Evolutionary conservation across 2,113 vertebrate genomes (phyloP).

Genomic region (Dolichallabes microphthalmus): DNA sequence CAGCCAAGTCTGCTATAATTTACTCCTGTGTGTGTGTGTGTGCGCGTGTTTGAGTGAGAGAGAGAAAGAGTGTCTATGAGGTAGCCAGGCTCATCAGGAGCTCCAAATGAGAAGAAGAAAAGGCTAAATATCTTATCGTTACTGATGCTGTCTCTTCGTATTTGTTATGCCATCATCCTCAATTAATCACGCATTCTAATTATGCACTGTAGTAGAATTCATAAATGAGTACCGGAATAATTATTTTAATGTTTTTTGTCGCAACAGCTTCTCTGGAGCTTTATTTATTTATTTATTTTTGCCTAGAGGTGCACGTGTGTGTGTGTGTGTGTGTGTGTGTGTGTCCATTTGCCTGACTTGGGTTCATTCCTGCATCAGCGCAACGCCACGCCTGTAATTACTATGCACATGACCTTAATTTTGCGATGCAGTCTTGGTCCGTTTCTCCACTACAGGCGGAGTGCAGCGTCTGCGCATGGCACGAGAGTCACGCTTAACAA

Average conservation of each 20-base stretch:
- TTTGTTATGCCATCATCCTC: slow-evolving; percentile 68
- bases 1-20: slow-evolving; percentile 49
- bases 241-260: slow-evolving; percentile 72
- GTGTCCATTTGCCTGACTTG: slow-evolving; percentile 69
- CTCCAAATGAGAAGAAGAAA: slow-evolving; percentile 51
- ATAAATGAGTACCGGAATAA: slow-evolving; percentile 69
- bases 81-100: slow-evolving; percentile 51
- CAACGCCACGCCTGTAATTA: slow-evolving; percentile 73
- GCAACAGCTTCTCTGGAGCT: slow-evolving; percentile 52
- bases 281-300: slow-evolving; percentile 30
- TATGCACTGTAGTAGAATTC: slow-evolving; percentile 66
- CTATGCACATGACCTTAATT: slow-evolving; percentile 66
- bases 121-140: slow-evolving; percentile 59
- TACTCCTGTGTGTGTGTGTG: slow-evolving; percentile 47
- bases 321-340: slow-evolving; percentile 55
- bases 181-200: slow-evolving; percentile 75
- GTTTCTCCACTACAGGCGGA: slow-evolving; percentile 22
- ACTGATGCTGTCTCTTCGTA: slow-evolving; percentile 64
- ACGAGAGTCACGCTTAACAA: background rate
- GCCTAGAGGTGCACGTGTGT: slow-evolving; percentile 68
- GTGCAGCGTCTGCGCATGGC: background rate
- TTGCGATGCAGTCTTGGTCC: slow-evolving; percentile 50
- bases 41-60: slow-evolving; percentile 37
- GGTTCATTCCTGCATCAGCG: slow-evolving; percentile 70
- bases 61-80: slow-evolving; percentile 37